Conservation (phyloP, 2,113 vertebrate species). For the Nannobrachium achirus region DNA sequence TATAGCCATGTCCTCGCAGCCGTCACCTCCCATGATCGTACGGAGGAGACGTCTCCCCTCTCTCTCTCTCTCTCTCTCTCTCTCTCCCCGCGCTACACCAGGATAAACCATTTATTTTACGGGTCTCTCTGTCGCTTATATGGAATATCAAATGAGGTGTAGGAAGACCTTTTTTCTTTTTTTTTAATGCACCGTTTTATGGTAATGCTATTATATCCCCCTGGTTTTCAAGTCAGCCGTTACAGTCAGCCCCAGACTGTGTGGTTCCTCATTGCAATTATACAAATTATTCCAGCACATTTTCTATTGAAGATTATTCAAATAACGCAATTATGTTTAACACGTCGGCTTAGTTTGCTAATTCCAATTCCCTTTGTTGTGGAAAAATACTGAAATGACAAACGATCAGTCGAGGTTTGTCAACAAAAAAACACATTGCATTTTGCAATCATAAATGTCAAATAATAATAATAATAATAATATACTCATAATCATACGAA, state of each 20-base stretch:
- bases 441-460: too few relatives aligned
- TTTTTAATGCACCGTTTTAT: not conserved
- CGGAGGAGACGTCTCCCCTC: slow-evolving; percentile 16
- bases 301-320: slow-evolving; percentile 58
- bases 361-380: slow-evolving; percentile 55
- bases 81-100: not conserved
- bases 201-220: not conserved
- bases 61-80: too few relatives aligned
- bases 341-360: slow-evolving; percentile 56
- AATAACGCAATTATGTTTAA: slow-evolving; percentile 64
- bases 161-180: slow-evolving; percentile 7
- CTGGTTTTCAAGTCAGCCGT: slow-evolving; percentile 27
- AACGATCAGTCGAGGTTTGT: too few relatives aligned
- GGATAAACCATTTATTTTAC: slow-evolving; percentile 23
- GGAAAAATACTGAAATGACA: too few relatives aligned
- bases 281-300: slow-evolving; percentile 59
- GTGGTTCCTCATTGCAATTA: slow-evolving; percentile 57
- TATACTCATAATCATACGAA: not conserved
- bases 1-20: slow-evolving; percentile 54
- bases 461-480: slow-evolving; percentile 1
- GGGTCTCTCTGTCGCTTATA: not conserved
- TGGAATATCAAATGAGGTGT: slow-evolving; percentile 30
- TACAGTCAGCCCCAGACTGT: slow-evolving; percentile 3
- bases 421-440: too few relatives aligned
- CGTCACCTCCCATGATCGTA: slow-evolving; percentile 59